A percentile compares a stretch with the other conserved stretches of the same genome.
phyloP scores from a whole-genome alignment of 2,888 invertebrate species.

The Chironomus riparius region DNA sequence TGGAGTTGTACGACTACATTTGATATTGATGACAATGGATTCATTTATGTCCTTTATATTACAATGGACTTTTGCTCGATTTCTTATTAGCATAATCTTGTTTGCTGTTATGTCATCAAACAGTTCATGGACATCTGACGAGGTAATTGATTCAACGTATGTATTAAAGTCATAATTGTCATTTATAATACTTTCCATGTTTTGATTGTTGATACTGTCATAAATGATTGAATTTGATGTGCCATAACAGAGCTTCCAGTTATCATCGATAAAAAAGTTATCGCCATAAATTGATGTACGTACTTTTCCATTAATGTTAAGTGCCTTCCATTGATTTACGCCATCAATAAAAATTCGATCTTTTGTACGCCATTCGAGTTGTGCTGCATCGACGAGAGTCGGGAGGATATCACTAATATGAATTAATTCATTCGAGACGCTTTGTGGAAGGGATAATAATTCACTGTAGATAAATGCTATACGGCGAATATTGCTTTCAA shows the following conservation, averaged over 20 bases:
- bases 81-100: neutral
- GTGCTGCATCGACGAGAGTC: constrained; percentile 11
- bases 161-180: neutral
- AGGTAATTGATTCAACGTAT: neutral
- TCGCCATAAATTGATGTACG: neutral
- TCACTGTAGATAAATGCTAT: constrained; percentile 11
- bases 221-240: neutral
- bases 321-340: constrained; percentile 13
- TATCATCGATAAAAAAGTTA: constrained; percentile 6
- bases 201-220: neutral
- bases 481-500: constrained; percentile 6
- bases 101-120: neutral
- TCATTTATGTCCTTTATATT: neutral
- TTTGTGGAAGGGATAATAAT: neutral
- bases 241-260: constrained; percentile 11
- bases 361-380: constrained; percentile 1
- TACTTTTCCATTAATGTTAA: neutral
- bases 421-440: constrained; percentile 14
- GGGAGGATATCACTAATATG: constrained; percentile 11
- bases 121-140: neutral
- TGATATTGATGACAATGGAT: neutral
- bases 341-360: constrained; percentile 18
- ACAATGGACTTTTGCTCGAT: constrained; percentile 13
- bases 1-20: neutral
- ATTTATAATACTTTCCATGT: neutral